Evolutionary conservation across 2,888 invertebrate species (phyloP).

Genomic region (Limnephilus rhombicus): DNA sequence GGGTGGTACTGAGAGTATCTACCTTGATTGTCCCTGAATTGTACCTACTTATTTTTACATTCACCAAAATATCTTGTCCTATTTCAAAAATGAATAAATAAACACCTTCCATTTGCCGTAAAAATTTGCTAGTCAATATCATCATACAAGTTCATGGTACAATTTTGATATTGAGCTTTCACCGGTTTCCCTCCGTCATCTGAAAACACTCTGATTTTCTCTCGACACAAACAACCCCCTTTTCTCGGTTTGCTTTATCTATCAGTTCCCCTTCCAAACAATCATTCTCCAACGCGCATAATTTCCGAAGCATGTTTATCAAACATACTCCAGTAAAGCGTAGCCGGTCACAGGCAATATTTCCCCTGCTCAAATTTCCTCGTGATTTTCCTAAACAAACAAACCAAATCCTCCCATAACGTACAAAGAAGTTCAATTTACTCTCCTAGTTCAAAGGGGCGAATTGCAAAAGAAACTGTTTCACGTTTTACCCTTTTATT

Average conservation of each 20-base stretch:
- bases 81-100: neutral
- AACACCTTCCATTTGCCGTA: neutral
- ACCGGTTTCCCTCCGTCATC: neutral
- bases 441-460: conserved; percentile 15
- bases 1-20: no score
- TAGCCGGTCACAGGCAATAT: conserved; percentile 8
- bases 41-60: no score
- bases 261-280: neutral
- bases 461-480: conserved; percentile 15
- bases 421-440: conserved; percentile 11
- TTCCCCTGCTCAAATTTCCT: conserved; percentile 7
- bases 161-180: neutral
- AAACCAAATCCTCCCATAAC: conserved; percentile 20
- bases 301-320: conserved; percentile 16
- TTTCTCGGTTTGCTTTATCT: conserved; percentile 9
- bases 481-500: neutral
- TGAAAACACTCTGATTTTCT: neutral
- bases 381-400: conserved; percentile 40
- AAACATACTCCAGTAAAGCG: conserved; percentile 9
- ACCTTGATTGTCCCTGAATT: no score
- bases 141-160: neutral
- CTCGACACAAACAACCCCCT: neutral
- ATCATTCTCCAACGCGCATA: conserved; percentile 11
- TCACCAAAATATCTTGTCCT: neutral
- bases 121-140: neutral